phyloP scores from a whole-genome alignment of 2,113 vertebrate genomes.

The Meriones unguiculatus region DNA sequence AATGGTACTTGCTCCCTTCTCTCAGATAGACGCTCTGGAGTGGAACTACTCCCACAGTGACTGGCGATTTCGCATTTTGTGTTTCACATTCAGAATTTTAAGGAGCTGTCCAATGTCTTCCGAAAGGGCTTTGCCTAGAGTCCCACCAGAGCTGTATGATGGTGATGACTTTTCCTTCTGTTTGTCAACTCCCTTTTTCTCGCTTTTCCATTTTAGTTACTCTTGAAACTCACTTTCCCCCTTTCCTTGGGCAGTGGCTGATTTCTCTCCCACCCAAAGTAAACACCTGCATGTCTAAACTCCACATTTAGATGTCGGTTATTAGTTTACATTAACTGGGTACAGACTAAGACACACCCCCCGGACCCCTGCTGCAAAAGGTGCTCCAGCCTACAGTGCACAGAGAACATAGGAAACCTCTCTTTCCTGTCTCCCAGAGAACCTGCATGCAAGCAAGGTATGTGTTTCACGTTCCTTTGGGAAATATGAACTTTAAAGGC shows the following conservation, averaged over 20 bases:
- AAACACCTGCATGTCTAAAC: neutral
- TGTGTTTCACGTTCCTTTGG: neutral
- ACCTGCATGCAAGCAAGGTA: neutral
- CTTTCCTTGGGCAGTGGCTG: neutral
- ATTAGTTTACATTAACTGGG: neutral
- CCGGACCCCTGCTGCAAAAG: neutral
- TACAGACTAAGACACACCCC: neutral
- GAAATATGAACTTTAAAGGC: neutral
- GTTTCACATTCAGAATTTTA: neutral
- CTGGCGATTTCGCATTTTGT: neutral
- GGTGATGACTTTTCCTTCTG: accelerated
- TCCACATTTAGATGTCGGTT: neutral
- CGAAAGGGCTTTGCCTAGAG: neutral
- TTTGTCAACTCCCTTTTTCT: neutral
- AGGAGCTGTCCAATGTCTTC: neutral
- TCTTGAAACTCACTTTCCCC: neutral
- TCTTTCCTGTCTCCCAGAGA: neutral
- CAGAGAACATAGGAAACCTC: neutral
- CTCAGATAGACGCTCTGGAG: neutral
- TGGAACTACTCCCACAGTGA: neutral
- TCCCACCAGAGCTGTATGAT: neutral
- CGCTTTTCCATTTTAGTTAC: neutral
- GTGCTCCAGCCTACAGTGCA: neutral
- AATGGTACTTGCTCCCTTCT: neutral
- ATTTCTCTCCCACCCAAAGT: neutral